Percentiles rank a stretch among this genome's conserved stretches.
Evolutionary conservation across 2,113 vertebrate genomes (phyloP).

Genomic region (Hystrix cristata): DNA sequence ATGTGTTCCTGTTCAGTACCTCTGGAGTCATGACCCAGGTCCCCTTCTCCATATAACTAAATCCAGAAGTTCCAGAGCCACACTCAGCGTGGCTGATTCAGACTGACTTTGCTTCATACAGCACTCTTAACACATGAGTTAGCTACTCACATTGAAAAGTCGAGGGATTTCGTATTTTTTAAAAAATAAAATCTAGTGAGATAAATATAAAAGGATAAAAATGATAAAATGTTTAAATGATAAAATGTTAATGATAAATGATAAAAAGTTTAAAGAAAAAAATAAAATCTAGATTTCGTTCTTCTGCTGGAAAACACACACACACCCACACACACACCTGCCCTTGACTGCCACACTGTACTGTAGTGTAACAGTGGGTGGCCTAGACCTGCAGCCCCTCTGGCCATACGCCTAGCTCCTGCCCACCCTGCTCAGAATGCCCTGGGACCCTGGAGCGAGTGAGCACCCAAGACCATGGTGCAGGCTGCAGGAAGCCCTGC

Average conservation of each 20-base stretch:
- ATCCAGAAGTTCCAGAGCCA: not conserved
- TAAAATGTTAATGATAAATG: no score
- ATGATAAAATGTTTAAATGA: no score
- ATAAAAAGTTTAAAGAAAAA: not conserved
- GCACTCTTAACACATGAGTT: not conserved
- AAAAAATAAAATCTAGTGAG: not conserved
- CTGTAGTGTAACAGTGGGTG: not conserved
- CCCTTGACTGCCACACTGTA: not conserved
- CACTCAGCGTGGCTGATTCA: rapidly evolving
- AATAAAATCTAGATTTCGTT: not conserved
- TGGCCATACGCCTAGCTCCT: not conserved
- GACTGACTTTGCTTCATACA: not conserved
- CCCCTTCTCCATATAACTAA: not conserved
- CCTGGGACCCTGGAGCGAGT: not conserved
- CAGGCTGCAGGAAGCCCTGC: not conserved
- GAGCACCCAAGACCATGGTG: not conserved
- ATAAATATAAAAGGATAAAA: no score
- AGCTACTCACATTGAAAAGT: not conserved
- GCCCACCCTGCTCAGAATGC: rapidly evolving
- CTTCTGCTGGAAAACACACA: not conserved
- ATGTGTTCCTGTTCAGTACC: no score
- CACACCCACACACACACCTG: not conserved
- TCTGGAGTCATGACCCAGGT: not conserved
- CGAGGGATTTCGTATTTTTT: not conserved
- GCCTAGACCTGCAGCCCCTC: not conserved